phyloP scores from a whole-genome alignment of 53 echinoderm and acorn worm genomes.

The Holothuria leucospilota region DNA sequence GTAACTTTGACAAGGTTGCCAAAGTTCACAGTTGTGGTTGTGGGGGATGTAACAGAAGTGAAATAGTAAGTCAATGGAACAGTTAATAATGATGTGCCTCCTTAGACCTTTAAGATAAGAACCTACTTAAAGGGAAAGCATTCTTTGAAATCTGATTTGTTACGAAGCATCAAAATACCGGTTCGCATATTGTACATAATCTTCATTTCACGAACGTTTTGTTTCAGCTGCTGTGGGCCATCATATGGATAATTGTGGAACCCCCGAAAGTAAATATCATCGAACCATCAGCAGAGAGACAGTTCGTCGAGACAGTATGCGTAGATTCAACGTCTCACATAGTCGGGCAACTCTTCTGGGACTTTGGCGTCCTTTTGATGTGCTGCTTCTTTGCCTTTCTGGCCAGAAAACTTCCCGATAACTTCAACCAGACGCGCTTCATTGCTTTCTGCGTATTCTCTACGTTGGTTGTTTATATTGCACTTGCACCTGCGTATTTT shows the following conservation, averaged over 20 bases:
- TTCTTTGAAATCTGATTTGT: too few species aligned
- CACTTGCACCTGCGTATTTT: constrained; percentile 69
- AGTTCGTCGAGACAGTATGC: neutral
- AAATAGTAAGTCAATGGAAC: too few species aligned
- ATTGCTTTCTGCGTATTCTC: constrained; percentile 78
- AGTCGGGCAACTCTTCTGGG: constrained; percentile 68
- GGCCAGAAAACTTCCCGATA: constrained; percentile 73
- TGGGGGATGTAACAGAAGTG: too few species aligned
- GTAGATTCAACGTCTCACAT: constrained; percentile 21
- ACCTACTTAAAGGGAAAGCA: too few species aligned
- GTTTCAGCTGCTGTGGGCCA: constrained; percentile 40
- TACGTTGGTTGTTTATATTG: constrained; percentile 65
- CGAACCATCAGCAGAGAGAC: neutral
- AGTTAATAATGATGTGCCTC: too few species aligned
- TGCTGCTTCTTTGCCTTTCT: constrained; percentile 72
- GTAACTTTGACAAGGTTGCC: too few species aligned
- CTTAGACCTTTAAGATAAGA: too few species aligned
- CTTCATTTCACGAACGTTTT: neutral
- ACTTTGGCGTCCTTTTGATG: constrained; percentile 57
- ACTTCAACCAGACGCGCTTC: constrained; percentile 86
- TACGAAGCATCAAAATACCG: too few species aligned
- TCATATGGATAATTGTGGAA: constrained; percentile 17
- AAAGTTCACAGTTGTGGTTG: too few species aligned
- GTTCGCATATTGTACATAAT: too few species aligned
- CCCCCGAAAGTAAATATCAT: constrained; percentile 12